Conservation (phyloP, 30 jellyfish, hydroid and myxozoan species). For the Chrysaora quinquecirrha region DNA sequence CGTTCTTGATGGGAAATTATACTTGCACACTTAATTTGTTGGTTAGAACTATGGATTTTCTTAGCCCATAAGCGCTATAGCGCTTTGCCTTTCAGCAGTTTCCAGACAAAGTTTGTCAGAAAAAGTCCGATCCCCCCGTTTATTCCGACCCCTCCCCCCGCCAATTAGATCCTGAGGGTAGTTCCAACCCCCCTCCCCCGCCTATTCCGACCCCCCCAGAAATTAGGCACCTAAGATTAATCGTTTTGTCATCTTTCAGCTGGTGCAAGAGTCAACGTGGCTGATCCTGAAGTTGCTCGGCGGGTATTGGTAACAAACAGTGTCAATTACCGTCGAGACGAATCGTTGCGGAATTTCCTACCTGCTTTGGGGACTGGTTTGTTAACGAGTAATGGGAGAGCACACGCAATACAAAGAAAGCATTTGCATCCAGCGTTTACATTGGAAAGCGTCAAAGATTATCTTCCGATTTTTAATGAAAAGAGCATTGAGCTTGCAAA, state of each 20-base stretch:
- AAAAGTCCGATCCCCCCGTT: too few relatives aligned
- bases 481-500: constrained; percentile 34
- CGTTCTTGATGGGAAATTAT: too few relatives aligned
- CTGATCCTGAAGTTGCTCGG: constrained; percentile 60
- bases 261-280: constrained; percentile 22
- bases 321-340: constrained; percentile 8
- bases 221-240: too few relatives aligned
- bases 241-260: constrained; percentile 17
- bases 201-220: too few relatives aligned
- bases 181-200: too few relatives aligned
- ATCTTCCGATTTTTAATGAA: constrained; percentile 25
- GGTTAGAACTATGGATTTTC: too few relatives aligned
- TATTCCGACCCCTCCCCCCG: too few relatives aligned
- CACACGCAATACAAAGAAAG: constrained; percentile 53
- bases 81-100: too few relatives aligned
- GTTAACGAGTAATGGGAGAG: constrained; percentile 41
- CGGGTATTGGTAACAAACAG: constrained; percentile 56
- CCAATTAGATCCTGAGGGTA: too few relatives aligned
- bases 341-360: constrained; percentile 11
- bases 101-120: too few relatives aligned
- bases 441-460: constrained; percentile 34
- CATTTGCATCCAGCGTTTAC: constrained; percentile 47
- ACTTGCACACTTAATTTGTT: too few relatives aligned
- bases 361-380: constrained; percentile 63
- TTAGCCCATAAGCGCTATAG: too few relatives aligned